A percentile compares a stretch with the other conserved stretches of the same genome.
Evolutionary conservation across 1,140 invertebrate species (phyloP).

Genomic region (Neodiprion virginianus): DNA sequence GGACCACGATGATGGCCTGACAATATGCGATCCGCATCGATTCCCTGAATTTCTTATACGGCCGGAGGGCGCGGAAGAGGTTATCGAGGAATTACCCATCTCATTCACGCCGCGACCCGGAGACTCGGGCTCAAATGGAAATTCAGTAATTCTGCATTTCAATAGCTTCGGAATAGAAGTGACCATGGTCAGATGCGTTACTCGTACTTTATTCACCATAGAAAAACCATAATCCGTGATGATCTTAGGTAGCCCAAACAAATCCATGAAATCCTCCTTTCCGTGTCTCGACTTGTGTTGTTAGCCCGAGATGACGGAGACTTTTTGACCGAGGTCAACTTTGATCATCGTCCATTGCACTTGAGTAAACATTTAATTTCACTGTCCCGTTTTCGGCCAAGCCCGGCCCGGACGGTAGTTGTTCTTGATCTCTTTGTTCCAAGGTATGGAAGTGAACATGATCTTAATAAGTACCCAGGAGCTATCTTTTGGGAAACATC

Average conservation of each 20-base stretch:
- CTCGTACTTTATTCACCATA: too few relatives aligned
- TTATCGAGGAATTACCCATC: slow-evolving; percentile 34
- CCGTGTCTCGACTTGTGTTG: too few relatives aligned
- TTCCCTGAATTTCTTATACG: slow-evolving; percentile 42
- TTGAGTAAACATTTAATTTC: background rate
- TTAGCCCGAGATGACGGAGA: too few relatives aligned
- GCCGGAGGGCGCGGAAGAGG: slow-evolving; percentile 8
- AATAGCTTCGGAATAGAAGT: too few relatives aligned
- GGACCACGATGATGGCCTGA: slow-evolving; percentile 45
- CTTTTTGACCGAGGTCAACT: background rate
- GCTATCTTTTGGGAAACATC: slow-evolving; percentile 40
- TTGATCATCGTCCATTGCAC: background rate
- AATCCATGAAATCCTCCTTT: too few relatives aligned
- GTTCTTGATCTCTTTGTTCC: background rate
- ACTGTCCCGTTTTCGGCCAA: background rate
- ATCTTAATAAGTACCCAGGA: background rate
- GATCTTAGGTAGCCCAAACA: too few relatives aligned
- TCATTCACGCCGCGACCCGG: slow-evolving; percentile 33
- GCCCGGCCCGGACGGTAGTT: too few relatives aligned
- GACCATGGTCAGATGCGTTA: too few relatives aligned
- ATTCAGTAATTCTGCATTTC: background rate
- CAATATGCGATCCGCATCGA: slow-evolving; percentile 49
- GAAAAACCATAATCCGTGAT: too few relatives aligned
- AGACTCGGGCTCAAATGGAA: slow-evolving; percentile 19
- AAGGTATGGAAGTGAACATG: background rate